phyloP scores from a whole-genome alignment of 2,797 vertebrate genomes.

The Chrysocyon brachyurus region DNA sequence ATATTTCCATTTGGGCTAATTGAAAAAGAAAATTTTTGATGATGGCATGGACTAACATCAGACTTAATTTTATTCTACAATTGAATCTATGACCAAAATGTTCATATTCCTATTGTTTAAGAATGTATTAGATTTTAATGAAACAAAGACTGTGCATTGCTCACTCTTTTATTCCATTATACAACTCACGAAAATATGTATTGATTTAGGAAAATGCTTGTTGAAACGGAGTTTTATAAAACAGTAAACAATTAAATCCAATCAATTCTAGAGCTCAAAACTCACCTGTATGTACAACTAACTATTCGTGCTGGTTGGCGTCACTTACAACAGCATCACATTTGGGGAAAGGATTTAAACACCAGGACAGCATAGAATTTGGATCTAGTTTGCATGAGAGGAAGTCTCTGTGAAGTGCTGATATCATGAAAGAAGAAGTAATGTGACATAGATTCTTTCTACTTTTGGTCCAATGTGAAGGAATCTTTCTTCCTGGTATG shows the following conservation, averaged over 20 bases:
- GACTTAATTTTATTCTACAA: conserved; percentile 40
- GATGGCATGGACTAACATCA: background rate
- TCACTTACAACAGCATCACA: background rate
- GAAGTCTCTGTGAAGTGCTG: background rate
- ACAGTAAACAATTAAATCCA: background rate
- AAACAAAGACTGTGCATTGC: background rate
- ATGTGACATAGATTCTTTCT: background rate
- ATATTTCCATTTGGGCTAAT: conserved; percentile 20
- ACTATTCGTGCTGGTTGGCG: background rate
- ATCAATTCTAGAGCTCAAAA: background rate
- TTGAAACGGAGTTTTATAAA: background rate
- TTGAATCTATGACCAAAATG: conserved; percentile 50
- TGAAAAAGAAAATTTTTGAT: conserved; percentile 33
- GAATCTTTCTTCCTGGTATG: background rate
- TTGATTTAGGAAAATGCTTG: background rate
- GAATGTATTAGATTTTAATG: background rate
- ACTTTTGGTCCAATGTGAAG: background rate
- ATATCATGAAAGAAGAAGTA: background rate
- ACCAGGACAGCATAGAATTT: background rate
- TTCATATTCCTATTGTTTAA: background rate
- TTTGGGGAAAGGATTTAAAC: background rate
- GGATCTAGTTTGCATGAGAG: background rate
- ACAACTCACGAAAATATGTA: background rate
- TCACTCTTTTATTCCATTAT: background rate
- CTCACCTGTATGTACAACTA: background rate